Percentiles rank a stretch among this genome's conserved stretches.
Evolutionary conservation across 1,140 invertebrate genomes (phyloP).

Genomic region (Bombus confusus): DNA sequence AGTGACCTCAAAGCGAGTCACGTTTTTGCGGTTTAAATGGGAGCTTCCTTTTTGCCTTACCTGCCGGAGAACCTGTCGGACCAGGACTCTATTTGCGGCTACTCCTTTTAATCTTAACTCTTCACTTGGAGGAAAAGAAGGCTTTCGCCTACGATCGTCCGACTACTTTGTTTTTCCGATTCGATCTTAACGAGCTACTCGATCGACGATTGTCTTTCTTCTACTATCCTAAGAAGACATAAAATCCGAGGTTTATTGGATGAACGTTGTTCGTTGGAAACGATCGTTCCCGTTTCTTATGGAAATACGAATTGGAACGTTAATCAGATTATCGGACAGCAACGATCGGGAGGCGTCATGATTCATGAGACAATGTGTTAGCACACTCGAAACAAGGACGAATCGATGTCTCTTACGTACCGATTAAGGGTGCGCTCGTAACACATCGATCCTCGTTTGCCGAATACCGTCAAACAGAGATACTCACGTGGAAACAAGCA

Average conservation of each 20-base stretch:
- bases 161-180: background rate
- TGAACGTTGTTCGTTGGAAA: background rate
- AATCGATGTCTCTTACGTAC: background rate
- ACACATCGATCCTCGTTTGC: background rate
- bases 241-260: constrained; percentile 2
- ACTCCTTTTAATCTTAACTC: constrained; percentile 3
- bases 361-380: background rate
- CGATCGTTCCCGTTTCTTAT: constrained; percentile 1
- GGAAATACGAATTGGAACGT: background rate
- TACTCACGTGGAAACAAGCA: background rate
- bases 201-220: background rate
- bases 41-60: background rate
- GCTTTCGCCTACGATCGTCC: background rate
- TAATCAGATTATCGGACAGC: background rate
- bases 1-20: constrained; percentile 29
- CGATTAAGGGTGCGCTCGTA: background rate
- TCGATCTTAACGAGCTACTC: constrained; percentile 23
- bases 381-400: background rate
- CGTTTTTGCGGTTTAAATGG: constrained; percentile 2
- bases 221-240: background rate
- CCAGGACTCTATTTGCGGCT: background rate
- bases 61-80: background rate
- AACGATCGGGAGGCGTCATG: background rate
- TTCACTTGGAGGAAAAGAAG: background rate
- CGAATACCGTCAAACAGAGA: background rate